Evolutionary conservation across 2,113 vertebrate genomes (phyloP).

Genomic region (Equus przewalskii): DNA sequence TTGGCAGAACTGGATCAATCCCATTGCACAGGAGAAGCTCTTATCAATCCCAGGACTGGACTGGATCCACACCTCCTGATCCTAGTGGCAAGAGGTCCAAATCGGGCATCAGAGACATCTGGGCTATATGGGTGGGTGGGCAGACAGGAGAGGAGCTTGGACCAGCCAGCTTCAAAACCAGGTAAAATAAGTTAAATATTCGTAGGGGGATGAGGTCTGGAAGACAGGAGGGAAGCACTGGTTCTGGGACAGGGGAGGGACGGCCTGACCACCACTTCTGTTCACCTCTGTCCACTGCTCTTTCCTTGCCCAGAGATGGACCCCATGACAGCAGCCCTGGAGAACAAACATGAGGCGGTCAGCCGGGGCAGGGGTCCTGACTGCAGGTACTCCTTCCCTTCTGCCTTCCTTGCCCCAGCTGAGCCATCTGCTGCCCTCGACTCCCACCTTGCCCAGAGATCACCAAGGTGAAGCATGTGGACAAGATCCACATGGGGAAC

Average conservation of each 20-base stretch:
- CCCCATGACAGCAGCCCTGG: constrained; percentile 96
- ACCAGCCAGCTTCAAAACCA: neutral
- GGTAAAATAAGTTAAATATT: neutral
- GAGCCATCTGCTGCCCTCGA: neutral
- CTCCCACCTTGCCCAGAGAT: constrained; percentile 87
- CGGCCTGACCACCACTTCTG: neutral
- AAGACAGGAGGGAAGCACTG: neutral
- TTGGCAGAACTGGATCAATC: neutral
- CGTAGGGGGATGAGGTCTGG: neutral
- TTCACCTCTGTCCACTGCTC: constrained; percentile 36
- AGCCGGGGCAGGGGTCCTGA: constrained; percentile 46
- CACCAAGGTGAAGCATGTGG: constrained; percentile 97
- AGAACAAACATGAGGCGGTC: constrained; percentile 97
- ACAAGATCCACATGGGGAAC: constrained; percentile 97
- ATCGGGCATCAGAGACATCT: neutral
- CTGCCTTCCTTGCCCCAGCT: too few species aligned
- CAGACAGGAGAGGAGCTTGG: neutral
- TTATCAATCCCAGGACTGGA: neutral
- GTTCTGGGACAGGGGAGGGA: neutral
- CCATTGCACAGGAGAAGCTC: neutral
- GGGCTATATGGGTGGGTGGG: neutral
- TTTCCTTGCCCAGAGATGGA: constrained; percentile 93
- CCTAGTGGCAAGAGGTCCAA: neutral
- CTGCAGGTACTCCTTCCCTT: neutral
- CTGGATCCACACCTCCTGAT: neutral